Conservation (phyloP, 2,888 invertebrate genomes). For the Orchesellides sinensis region DNA sequence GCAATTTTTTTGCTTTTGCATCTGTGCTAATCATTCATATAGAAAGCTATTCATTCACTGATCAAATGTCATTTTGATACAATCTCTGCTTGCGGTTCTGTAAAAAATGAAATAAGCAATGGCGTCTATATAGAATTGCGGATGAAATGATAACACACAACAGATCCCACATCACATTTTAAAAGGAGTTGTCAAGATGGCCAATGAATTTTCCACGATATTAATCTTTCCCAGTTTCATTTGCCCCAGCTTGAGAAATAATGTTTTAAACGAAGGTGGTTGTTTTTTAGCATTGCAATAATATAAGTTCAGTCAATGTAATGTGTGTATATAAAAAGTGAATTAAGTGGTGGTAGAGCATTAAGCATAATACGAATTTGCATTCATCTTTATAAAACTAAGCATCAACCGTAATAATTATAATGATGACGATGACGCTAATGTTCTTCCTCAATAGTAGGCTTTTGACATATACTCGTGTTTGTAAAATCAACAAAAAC, state of each 20-base stretch:
- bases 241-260: not conserved
- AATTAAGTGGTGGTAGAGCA: slow-evolving; percentile 58
- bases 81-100: too few species aligned
- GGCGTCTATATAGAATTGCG: not conserved
- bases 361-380: slow-evolving; percentile 29
- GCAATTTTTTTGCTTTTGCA: slow-evolving; percentile 11
- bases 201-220: slow-evolving; percentile 20
- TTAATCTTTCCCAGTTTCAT: slow-evolving; percentile 4
- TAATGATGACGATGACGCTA: slow-evolving; percentile 38
- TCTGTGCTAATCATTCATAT: slow-evolving; percentile 58
- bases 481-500: not conserved
- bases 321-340: too few species aligned
- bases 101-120: not conserved
- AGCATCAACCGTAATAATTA: slow-evolving; percentile 34
- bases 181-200: slow-evolving; percentile 11
- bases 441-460: not conserved
- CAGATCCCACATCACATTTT: slow-evolving; percentile 27
- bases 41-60: slow-evolving; percentile 3
- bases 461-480: not conserved
- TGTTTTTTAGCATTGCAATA: not conserved
- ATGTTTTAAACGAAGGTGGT: not conserved
- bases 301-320: too few species aligned
- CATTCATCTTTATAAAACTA: slow-evolving; percentile 42
- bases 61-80: not conserved
- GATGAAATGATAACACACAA: not conserved